These are phyloP conservation scores for Bubo bubo DNA, from an alignment of 2,113 vertebrate genomes.

Conservation along the genomic window DNA sequence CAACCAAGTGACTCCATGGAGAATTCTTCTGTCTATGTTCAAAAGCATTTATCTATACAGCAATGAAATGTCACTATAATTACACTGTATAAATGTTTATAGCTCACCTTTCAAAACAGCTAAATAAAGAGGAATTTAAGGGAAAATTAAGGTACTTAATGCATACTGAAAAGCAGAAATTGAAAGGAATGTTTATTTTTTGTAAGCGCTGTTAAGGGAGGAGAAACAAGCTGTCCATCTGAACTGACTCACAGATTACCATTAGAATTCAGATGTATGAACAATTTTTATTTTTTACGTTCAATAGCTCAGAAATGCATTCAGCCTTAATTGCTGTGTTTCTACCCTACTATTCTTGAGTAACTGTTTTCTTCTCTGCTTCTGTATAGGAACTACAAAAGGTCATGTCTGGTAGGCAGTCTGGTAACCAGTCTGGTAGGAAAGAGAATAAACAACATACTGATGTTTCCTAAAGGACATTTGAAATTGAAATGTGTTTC, in stretches of 20 bases:
- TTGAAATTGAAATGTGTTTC: not conserved
- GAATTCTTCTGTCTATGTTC: not conserved
- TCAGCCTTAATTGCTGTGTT: not conserved
- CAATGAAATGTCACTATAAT: not conserved
- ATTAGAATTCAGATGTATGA: not conserved
- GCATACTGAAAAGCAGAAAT: not conserved
- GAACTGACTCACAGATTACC: not conserved
- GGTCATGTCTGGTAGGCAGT: not conserved
- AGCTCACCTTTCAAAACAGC: not conserved
- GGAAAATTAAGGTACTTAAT: not conserved
- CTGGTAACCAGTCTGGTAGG: not conserved
- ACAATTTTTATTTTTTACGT: not conserved
- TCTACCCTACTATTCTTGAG: not conserved
- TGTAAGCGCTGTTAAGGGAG: not conserved
- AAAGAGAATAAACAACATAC: not conserved
- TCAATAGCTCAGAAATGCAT: not conserved
- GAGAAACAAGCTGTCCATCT: not conserved
- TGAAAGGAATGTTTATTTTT: not conserved
- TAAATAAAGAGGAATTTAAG: not conserved
- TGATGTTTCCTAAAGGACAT: not conserved
- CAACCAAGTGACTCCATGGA: constrained; percentile 26
- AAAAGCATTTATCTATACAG: constrained; percentile 18
- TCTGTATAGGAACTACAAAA: not conserved
- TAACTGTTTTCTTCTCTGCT: not conserved
- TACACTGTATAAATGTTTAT: not conserved